phyloP scores from a whole-genome alignment of 2,113 vertebrate genomes.

The Polyodon spathula region DNA sequence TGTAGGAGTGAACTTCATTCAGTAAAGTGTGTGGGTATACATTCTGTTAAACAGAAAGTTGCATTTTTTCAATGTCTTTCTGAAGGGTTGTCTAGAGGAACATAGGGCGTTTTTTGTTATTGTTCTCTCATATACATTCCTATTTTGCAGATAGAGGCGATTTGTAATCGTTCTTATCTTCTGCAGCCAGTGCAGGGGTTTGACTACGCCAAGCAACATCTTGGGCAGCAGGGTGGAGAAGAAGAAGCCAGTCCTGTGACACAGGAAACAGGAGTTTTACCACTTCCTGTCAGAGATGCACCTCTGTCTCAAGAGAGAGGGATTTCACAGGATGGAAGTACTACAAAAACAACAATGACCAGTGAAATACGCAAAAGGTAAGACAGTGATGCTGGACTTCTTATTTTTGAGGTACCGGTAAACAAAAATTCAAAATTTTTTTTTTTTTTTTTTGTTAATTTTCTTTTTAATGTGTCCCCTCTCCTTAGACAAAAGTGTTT shows the following conservation, averaged over 20 bases:
- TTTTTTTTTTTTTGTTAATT: too few relatives aligned
- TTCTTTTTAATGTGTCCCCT: too few relatives aligned
- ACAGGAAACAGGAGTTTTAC: constrained; percentile 83
- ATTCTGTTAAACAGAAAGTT: too few relatives aligned
- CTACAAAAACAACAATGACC: constrained; percentile 73
- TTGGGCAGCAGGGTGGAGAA: constrained; percentile 88
- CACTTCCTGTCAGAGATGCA: constrained; percentile 73
- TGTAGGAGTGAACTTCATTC: too few relatives aligned
- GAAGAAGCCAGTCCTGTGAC: constrained; percentile 83
- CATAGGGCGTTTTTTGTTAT: not conserved
- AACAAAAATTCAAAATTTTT: too few relatives aligned
- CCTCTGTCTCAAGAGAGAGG: constrained; percentile 79
- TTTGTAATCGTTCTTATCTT: constrained; percentile 9
- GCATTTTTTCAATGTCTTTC: too few relatives aligned
- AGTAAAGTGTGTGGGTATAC: too few relatives aligned
- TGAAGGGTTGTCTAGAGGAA: too few relatives aligned
- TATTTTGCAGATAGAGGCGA: not conserved
- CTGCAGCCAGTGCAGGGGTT: constrained; percentile 92
- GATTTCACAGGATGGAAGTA: constrained; percentile 71
- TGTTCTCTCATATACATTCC: not conserved
- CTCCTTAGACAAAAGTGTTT: too few relatives aligned
- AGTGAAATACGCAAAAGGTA: constrained; percentile 87
- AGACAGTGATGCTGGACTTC: constrained; percentile 5
- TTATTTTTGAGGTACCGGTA: too few relatives aligned
- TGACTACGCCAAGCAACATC: constrained; percentile 94